These are phyloP conservation scores for Palloptera scutellata DNA, from an alignment of 2,888 invertebrate genomes.

Conservation along the genomic window DNA sequence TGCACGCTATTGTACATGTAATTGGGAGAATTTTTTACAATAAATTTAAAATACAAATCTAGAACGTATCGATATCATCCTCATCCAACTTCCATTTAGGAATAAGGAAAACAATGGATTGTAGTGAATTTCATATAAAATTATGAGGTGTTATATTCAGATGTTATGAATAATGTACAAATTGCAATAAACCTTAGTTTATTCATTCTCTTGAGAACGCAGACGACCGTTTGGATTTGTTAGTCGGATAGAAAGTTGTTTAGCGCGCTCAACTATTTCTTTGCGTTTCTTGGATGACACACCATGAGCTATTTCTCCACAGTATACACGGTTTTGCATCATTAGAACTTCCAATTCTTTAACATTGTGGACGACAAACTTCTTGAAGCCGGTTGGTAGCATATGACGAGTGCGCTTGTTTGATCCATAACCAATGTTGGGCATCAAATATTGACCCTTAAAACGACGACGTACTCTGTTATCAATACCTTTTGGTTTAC, in stretches of 20 bases:
- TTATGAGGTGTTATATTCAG: conserved; percentile 46
- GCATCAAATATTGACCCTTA: conserved; percentile 99
- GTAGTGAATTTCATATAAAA: no score
- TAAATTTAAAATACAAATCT: no score
- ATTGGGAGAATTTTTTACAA: no score
- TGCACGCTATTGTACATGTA: no score
- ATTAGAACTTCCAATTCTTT: conserved; percentile 96
- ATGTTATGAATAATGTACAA: conserved; percentile 44
- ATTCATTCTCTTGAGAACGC: conserved; percentile 98
- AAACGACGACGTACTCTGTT: conserved; percentile 98
- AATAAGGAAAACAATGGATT: no score
- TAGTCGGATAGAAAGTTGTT: conserved; percentile 92
- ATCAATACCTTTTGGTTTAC: conserved; percentile 99
- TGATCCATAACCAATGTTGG: conserved; percentile 98
- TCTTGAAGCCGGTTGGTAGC: conserved; percentile 97
- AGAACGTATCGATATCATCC: no score
- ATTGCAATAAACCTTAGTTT: conserved; percentile 65
- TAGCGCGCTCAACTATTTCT: conserved; percentile 94
- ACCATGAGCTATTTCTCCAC: conserved; percentile 97
- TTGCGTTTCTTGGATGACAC: conserved; percentile 98
- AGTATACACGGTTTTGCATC: conserved; percentile 98
- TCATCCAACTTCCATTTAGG: no score
- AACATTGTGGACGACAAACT: conserved; percentile 90
- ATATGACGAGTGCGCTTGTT: conserved; percentile 94
- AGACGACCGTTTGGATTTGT: conserved; percentile 97